Base-by-base conservation (phyloP, 2,888 invertebrate genomes). In the Latheticus oryzae region DNA sequence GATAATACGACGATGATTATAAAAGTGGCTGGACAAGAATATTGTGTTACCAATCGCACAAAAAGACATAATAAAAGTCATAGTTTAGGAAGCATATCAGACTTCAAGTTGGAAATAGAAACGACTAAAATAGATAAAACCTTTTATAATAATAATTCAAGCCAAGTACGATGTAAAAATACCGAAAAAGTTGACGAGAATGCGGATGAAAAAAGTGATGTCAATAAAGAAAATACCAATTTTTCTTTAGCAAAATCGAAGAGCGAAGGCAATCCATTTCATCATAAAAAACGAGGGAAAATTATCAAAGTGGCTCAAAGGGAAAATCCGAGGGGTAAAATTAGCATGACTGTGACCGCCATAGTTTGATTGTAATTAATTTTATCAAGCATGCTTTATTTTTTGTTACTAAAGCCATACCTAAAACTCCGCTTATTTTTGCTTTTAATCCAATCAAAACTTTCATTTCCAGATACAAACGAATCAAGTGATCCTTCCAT, bases 1-100 rank as follows among this genome's bases (percentile, higher is more conserved):
- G 78, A 78, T 67, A 78, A 78, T 62, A 74, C 76, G 17, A 76
- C 76, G 52, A 79, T 79, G 79, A 67, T 76, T 32, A 79, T 79
- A 50, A 78, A 77, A 64, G 78, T 79, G 26, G 79, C 76, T n/a
- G 79, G 79, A 17, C 75, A 78, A 54, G 77, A 78, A 66, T 79
- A 79, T 65, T 74, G 73, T 55, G 79, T 79, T 33, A 78, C 77
- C 40, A 78, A 78, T 59, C 72, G 72, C 33, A 73, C 74, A 33
- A 76, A 74, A 62, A 66, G 66, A 30, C 74, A 73, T 48, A 72
- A 71, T 60, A 78, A 79, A 67, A 77, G 77, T 60, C 76, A 74
- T 48, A 78, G 78, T 67, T 68, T 79, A 62, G 76, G 77, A 56
- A 78, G 77, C 61, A 69, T 79, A 60, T 70, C 76, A 4, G 78